These are phyloP conservation scores for Sebastes melanostomus DNA, from an alignment of 2,797 vertebrate species.

Conservation along the genomic window DNA sequence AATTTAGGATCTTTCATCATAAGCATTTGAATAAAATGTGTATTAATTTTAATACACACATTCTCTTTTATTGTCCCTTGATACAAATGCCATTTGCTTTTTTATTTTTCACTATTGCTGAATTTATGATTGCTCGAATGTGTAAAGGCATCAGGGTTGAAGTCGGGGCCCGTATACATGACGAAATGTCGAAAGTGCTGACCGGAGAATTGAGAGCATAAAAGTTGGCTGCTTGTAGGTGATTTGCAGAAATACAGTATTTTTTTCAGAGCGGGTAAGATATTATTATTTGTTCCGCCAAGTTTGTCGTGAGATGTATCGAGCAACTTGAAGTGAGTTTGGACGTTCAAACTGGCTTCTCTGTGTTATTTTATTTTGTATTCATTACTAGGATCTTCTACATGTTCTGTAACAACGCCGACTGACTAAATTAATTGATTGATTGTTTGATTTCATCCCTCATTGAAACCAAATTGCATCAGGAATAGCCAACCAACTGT, in stretches of 20 bases:
- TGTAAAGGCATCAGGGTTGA: conserved; percentile 20
- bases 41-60: conserved; percentile 48
- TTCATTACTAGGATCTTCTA: not conserved
- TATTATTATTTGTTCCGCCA: not conserved
- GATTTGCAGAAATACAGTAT: not conserved
- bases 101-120: not conserved
- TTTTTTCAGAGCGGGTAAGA: not conserved
- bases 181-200: not conserved
- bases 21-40: conserved; percentile 60
- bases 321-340: not conserved
- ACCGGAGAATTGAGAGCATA: not conserved
- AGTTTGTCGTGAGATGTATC: not conserved
- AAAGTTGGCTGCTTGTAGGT: not conserved
- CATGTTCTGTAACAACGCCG: not conserved
- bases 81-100: not conserved
- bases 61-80: conserved; percentile 31
- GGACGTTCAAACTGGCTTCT: not conserved
- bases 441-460: not conserved
- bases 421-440: not conserved
- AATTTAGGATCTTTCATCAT: conserved; percentile 25
- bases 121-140: not conserved
- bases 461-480: not conserved
- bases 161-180: not conserved
- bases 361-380: not conserved
- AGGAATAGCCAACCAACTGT: not conserved